Base-by-base conservation (phyloP, 2,113 vertebrate species). In the Phodopus roborovskii region DNA sequence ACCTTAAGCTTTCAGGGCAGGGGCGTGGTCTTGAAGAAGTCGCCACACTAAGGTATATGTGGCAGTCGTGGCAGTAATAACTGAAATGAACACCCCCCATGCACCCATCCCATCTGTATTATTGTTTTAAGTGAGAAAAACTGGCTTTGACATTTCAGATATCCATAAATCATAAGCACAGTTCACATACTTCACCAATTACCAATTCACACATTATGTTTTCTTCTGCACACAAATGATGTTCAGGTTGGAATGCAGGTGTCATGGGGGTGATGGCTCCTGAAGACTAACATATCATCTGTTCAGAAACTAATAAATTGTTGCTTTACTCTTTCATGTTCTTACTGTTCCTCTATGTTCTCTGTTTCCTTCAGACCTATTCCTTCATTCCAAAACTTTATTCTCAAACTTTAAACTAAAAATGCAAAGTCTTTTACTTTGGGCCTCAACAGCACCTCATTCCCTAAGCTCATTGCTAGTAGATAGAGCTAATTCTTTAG, bases 121-220 rank as follows among this genome's bases (percentile, higher is more conserved):
- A 90, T 60, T n/a, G 90, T 73, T 90, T 92, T 78, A 84, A 66
- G 84, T 9, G 30, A 90, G 86, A 94, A 36, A 3, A 94, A 93
- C 48, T 10, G 73, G 60, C 48, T 86, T 79, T 39, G 48, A 33
- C 86, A 94, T 82, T 91, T 82, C 66, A 93, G n/a, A 50, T 8
- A 90, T 78, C 20, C 50, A 81, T 28, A 42, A 91, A 93, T 66
- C 50, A 91, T 33, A 68, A 91, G 13, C 50, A 22, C 30, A 92
- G 90, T 48, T 71, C 20, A 86, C 39, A 85, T 12, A 79, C 12
- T 68, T 56, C 7, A 20, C 16, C 60, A 77, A 77, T 86, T 66
- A 42, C 1, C 58, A 90, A 62, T 20, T 66, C 45, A 85, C 42
- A 73, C 15, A 78, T 87, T 93, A 71, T 50, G 17, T 94, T 95